Base-by-base conservation (phyloP, 1,140 invertebrate genomes). In the Triops longicaudatus region DNA sequence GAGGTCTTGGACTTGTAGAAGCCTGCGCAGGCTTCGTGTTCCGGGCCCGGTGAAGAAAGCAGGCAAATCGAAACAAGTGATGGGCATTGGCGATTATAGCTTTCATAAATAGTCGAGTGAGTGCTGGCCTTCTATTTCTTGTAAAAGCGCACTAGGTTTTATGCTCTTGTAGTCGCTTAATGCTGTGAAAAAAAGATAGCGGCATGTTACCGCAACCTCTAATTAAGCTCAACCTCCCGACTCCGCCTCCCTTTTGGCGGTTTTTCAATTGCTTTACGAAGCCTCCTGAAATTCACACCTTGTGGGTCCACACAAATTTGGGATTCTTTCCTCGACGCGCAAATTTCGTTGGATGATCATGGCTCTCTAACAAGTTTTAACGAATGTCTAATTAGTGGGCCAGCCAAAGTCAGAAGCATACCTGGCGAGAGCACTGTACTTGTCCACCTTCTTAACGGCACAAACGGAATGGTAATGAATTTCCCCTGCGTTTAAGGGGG, bases 331-430 rank as follows among this genome's bases (percentile, higher is more conserved):
- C 50, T 22, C 14, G 17, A 22, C 17, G 22, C 50, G 50, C 10
- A 63, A 63, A 63, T 63, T 22, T 63, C 50, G 3, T 17, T 14
- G 17, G 17, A 14, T 14, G 50, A 63, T 63, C 17, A 63, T 10
- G 22, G 50, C 17, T 63, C 50, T 63, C 50, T 22, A 63, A 63
- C 50, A 63, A 63, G 22, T 63, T 37, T 63, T 63, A 63, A 63
- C 50, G 50, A 63, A 63, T 63, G 50, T 63, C 50, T 63, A 63
- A 63, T 63, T 63, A 63, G 50, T 63, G 50, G 50, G 50, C 50
- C 14, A 63, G 50, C 50, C 50, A 63, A 63, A 63, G 50, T 63
- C 50, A 63, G 50, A 63, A 63, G 50, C 50, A 9, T 63, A 63
- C 50, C 50, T 22, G 50, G 50, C 50, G 9, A 63, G 50, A 63